Conservation (phyloP, 2,113 vertebrate species). For the Gymnobelideus leadbeateri region DNA sequence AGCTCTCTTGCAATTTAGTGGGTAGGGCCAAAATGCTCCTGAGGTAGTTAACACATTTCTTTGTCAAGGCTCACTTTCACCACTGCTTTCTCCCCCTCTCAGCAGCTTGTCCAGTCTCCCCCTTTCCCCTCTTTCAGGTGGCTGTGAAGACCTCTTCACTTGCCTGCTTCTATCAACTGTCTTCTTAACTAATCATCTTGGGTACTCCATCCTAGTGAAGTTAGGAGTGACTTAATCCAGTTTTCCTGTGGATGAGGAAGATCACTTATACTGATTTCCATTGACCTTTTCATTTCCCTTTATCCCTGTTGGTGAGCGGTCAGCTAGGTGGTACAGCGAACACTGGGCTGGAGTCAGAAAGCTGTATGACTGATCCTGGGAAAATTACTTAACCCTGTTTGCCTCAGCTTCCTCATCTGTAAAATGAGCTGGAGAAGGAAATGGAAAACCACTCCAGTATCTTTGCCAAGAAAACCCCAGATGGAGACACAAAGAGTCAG, state of each 20-base stretch:
- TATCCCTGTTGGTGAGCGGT: not conserved
- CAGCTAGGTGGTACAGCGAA: too few relatives aligned
- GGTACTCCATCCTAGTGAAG: not conserved
- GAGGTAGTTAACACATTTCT: not conserved
- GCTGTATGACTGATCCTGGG: not conserved
- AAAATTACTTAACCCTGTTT: not conserved
- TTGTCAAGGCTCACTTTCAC: not conserved
- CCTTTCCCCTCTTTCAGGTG: not conserved
- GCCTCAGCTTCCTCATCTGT: not conserved
- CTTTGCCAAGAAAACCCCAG: not conserved
- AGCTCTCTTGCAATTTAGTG: not conserved
- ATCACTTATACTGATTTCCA: not conserved
- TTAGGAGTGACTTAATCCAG: not conserved
- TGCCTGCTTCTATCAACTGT: not conserved
- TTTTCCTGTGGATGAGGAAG: not conserved
- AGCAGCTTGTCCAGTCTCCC: not conserved
- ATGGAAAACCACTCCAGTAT: not conserved
- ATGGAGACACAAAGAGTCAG: too few relatives aligned
- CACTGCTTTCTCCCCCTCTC: not conserved
- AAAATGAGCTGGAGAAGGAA: not conserved
- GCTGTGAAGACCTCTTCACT: not conserved
- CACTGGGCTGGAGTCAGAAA: too few relatives aligned
- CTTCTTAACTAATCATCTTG: not conserved
- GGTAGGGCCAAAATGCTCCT: not conserved
- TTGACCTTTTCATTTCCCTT: not conserved